Evolutionary conservation across 2,888 invertebrate species (phyloP).

Genomic region (Bhutanitis thaidina): DNA sequence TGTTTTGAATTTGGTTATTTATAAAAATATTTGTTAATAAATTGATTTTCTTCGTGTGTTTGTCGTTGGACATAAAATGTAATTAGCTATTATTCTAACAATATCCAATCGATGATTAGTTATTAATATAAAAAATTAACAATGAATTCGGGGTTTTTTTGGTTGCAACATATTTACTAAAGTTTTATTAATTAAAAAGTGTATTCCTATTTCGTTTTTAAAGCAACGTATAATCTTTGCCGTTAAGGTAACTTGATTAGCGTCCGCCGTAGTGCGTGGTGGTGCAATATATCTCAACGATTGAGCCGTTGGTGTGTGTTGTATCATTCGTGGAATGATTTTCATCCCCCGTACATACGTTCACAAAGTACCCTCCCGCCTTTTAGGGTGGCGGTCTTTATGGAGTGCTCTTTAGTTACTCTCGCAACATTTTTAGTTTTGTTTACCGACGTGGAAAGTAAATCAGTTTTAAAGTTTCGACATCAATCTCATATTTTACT

Average conservation of each 20-base stretch:
- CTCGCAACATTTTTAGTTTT: slow-evolving; percentile 19
- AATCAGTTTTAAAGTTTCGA: slow-evolving; percentile 12
- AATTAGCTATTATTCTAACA: too few relatives aligned
- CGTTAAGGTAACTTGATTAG: slow-evolving; percentile 67
- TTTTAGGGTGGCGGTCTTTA: slow-evolving; percentile 14
- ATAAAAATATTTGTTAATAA: too few relatives aligned
- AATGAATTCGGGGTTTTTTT: too few relatives aligned
- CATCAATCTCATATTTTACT: background rate
- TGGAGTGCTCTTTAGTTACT: slow-evolving; percentile 20
- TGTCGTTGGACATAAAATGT: too few relatives aligned
- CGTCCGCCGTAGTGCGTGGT: slow-evolving; percentile 57
- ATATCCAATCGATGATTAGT: too few relatives aligned
- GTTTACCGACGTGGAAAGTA: slow-evolving; percentile 11
- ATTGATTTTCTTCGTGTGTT: too few relatives aligned
- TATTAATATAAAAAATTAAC: too few relatives aligned
- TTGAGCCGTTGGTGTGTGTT: slow-evolving; percentile 75
- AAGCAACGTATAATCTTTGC: slow-evolving; percentile 44
- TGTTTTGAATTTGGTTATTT: too few relatives aligned
- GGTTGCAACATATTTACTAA: too few relatives aligned
- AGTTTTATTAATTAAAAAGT: too few relatives aligned
- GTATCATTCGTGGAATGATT: slow-evolving; percentile 65
- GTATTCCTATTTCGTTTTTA: background rate
- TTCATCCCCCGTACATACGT: slow-evolving; percentile 11
- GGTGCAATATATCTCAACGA: slow-evolving; percentile 70
- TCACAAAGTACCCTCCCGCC: slow-evolving; percentile 12